Base-by-base conservation (phyloP, 2,888 invertebrate genomes). In the Drosophila robusta region DNA sequence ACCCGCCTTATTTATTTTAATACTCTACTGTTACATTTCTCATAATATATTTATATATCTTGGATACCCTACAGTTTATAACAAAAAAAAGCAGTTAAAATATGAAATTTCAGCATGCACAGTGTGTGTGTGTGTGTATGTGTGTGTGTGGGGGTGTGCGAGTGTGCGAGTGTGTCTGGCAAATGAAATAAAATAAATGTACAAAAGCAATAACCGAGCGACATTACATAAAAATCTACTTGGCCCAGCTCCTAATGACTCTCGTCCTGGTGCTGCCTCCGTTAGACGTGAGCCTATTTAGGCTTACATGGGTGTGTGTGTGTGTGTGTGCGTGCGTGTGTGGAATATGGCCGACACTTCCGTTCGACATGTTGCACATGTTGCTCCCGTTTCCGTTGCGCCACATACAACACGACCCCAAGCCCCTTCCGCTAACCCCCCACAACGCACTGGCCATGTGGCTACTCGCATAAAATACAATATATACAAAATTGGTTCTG, bases 321-420 rank as follows among this genome's bases (percentile, higher is more conserved):
- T 49, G 34, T 51, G 58, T 54, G 51, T 49, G 46, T 69, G 66
- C 67, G 63, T 36, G 61, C 50, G 50, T 41, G 58, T 79, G 77
- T 71, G 57, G 78, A 87, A 84, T 89, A 84, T 89, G 89, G 88
- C 77, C 89, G 76, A 86, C 86, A 86, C 88, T 86, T 89, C 85
- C 89, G 85, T 80, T 86, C 84, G 89, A 78, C 89, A 89, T 87
- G 88, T 89, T 87, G 88, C 89, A 81, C 86, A 87, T 85, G 89
- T 88, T 86, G 83, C 88, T 82, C 79, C 75, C 88, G 83, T 87
- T 89, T 85, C 84, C 84, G 84, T 57, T 75, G 49, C 52, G 56
- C 36, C 66, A 61, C 73, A 77, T 52, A 45, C 41, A 54, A 54
- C 41, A 22, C 44, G 9, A 42, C 36, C 49, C 14, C 12, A 7